Evolutionary conservation across 2,888 invertebrate genomes (phyloP).

Genomic region (Eristalis pertinax): DNA sequence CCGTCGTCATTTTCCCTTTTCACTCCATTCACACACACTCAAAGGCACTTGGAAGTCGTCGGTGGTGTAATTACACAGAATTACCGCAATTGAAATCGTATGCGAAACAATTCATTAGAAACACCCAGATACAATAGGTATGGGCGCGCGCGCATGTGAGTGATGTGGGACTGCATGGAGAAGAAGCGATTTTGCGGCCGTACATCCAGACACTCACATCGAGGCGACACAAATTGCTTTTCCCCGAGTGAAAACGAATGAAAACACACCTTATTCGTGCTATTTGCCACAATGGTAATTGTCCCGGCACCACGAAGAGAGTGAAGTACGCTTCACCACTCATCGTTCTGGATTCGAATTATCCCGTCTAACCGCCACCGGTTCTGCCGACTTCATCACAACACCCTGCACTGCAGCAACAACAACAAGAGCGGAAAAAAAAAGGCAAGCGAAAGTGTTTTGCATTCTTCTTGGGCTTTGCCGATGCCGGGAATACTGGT

Average conservation of each 20-base stretch:
- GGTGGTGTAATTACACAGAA: constrained; percentile 53
- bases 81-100: constrained; percentile 57
- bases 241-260: constrained; percentile 50
- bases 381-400: constrained; percentile 16
- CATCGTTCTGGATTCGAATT: constrained; percentile 41
- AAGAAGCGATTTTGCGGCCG: background rate
- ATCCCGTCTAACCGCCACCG: constrained; percentile 34
- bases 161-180: background rate
- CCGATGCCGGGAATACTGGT: constrained; percentile 53
- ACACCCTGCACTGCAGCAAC: background rate
- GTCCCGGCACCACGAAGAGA: constrained; percentile 17
- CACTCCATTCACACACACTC: background rate
- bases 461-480: constrained; percentile 30
- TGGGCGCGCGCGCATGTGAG: background rate
- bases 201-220: background rate
- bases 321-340: background rate
- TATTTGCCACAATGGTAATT: constrained; percentile 42
- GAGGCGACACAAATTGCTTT: constrained; percentile 15
- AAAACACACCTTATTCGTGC: constrained; percentile 45
- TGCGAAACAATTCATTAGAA: constrained; percentile 44
- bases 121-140: constrained; percentile 17
- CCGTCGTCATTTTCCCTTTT: background rate
- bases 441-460: constrained; percentile 56
- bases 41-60: constrained; percentile 33
- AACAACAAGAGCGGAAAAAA: background rate